A percentile compares a stretch with the other conserved stretches of the same genome.
Conservation (phyloP, 2,888 invertebrate species). For the Polydrusus tereticollis region DNA sequence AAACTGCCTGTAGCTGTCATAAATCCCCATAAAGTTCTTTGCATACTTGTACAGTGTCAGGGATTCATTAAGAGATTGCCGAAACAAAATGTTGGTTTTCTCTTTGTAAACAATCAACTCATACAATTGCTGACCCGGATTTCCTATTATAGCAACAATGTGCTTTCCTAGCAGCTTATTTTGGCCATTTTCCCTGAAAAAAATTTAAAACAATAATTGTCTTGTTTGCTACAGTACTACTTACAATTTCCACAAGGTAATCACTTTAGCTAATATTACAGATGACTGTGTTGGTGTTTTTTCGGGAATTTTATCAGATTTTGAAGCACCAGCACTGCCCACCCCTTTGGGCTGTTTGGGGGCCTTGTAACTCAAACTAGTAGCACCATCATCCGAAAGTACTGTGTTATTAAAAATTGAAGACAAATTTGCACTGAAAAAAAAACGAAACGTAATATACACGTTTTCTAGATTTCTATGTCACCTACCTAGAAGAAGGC, state of each 20-base stretch:
- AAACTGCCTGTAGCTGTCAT: conserved; percentile 58
- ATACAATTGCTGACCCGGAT: conserved; percentile 53
- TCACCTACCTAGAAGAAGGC: conserved; percentile 33
- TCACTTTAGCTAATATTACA: conserved; percentile 44
- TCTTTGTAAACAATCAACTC: conserved; percentile 64
- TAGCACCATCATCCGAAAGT: conserved; percentile 18
- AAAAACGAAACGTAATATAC: not conserved
- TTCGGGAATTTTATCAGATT: not conserved
- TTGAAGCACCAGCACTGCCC: not conserved
- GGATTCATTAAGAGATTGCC: conserved; percentile 54
- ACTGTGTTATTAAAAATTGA: conserved; percentile 34
- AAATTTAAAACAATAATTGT: not conserved
- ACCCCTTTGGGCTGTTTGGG: conserved; percentile 44
- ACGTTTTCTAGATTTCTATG: not conserved
- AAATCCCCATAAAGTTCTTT: conserved; percentile 59
- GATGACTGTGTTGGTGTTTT: conserved; percentile 21
- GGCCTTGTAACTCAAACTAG: conserved; percentile 43
- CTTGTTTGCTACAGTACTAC: not conserved
- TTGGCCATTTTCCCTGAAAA: conserved; percentile 34
- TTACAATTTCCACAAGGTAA: conserved; percentile 41
- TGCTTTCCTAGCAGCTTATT: conserved; percentile 61
- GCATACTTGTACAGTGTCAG: conserved; percentile 56
- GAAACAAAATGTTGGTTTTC: conserved; percentile 61
- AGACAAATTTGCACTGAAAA: conserved; percentile 40
- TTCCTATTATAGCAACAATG: conserved; percentile 67